Evolutionary conservation across 2,797 vertebrate genomes (phyloP).

Genomic region (Muscicapa comitata): DNA sequence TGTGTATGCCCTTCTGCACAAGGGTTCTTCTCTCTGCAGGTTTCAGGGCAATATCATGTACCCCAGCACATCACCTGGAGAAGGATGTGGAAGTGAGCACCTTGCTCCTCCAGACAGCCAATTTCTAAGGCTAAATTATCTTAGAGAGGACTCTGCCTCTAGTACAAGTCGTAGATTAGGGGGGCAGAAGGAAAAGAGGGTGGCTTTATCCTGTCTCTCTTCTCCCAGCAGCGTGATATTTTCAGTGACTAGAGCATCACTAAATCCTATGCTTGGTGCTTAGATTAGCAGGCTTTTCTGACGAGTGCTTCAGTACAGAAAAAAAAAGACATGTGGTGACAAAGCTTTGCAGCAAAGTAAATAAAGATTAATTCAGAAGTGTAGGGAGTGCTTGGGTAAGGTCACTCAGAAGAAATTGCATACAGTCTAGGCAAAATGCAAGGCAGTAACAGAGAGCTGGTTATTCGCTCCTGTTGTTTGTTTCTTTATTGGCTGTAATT

Average conservation of each 20-base stretch:
- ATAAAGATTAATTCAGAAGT: slow-evolving; percentile 43
- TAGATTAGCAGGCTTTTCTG: slow-evolving; percentile 18
- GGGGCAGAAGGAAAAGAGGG: not conserved
- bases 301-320: not conserved
- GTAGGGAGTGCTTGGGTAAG: not conserved
- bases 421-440: not conserved
- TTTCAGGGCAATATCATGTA: not conserved
- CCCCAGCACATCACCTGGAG: not conserved
- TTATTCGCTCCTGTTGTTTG: not conserved
- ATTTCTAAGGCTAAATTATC: not conserved
- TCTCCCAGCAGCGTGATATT: not conserved
- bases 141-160: not conserved
- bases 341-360: slow-evolving; percentile 37
- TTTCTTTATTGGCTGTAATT: not conserved
- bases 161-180: not conserved
- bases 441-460: not conserved
- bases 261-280: not conserved
- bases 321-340: not conserved
- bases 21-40: not conserved
- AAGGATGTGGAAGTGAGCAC: not conserved
- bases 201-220: not conserved
- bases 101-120: not conserved
- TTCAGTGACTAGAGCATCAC: not conserved
- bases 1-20: not conserved
- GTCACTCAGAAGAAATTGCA: slow-evolving; percentile 3